Percentiles rank a stretch among this genome's conserved stretches.
Conservation (phyloP, 2,113 vertebrate species). For the Xiphorhynchus elegans region DNA sequence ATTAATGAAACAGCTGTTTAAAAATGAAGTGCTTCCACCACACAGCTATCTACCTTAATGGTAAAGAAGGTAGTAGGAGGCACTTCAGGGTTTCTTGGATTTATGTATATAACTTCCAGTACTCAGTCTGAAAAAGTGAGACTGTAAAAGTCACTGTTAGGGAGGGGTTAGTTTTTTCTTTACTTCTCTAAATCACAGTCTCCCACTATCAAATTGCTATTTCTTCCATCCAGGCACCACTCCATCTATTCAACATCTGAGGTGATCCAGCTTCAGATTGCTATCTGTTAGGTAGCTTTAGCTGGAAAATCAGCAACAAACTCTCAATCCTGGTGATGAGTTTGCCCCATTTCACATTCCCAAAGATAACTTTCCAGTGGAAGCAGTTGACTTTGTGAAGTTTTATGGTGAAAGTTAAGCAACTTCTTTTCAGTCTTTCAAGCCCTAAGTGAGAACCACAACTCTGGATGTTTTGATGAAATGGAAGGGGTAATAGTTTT, state of each 20-base stretch:
- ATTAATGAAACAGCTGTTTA: not conserved
- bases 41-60: not conserved
- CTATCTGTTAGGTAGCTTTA: not conserved
- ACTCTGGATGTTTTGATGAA: not conserved
- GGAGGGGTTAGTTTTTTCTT: not conserved
- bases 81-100: not conserved
- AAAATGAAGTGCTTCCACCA: not conserved
- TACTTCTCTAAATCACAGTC: conserved; percentile 37
- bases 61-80: not conserved
- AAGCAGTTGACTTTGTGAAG: not conserved
- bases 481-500: not conserved
- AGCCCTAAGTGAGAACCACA: not conserved
- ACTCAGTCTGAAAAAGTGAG: not conserved
- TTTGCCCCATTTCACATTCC: not conserved
- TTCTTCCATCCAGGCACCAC: not conserved
- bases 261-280: not conserved
- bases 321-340: not conserved
- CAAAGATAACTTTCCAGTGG: not conserved
- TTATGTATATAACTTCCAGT: not conserved
- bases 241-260: conserved; percentile 3
- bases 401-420: not conserved
- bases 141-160: not conserved
- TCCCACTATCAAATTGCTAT: not conserved
- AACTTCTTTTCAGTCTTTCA: not conserved
- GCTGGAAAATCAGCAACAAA: not conserved